phyloP scores from a whole-genome alignment of 2,113 vertebrate genomes.

The Alexandromys fortis region DNA sequence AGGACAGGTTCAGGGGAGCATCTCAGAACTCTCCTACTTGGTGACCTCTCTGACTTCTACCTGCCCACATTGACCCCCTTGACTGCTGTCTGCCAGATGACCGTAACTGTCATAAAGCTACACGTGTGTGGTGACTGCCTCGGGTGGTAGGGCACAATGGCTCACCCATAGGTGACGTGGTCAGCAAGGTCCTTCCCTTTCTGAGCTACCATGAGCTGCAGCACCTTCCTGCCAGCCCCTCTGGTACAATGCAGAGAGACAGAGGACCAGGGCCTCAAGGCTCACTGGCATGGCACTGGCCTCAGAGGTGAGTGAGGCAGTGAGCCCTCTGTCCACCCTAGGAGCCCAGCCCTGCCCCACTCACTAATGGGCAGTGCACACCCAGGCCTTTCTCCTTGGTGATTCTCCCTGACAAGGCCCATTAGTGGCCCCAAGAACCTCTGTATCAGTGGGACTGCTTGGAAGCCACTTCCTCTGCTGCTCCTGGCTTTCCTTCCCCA shows the following conservation, averaged over 20 bases:
- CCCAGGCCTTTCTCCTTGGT: background rate
- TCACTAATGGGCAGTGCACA: background rate
- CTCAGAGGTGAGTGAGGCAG: background rate
- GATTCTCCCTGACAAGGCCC: background rate
- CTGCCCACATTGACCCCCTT: background rate
- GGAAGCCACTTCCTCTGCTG: background rate
- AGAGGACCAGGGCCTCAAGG: accelerated
- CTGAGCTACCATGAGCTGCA: background rate
- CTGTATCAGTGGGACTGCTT: constrained; percentile 1
- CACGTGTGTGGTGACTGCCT: accelerated
- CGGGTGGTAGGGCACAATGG: background rate
- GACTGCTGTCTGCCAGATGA: background rate
- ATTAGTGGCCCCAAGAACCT: background rate
- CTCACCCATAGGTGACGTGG: accelerated
- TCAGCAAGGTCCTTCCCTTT: background rate
- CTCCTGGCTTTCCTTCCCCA: background rate
- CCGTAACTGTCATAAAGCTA: accelerated
- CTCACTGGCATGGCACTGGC: background rate
- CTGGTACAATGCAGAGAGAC: background rate
- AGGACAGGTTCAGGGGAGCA: background rate
- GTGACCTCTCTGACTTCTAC: background rate
- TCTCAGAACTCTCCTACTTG: background rate
- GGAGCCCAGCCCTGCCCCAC: background rate
- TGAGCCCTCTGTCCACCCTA: background rate
- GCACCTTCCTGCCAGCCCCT: background rate